A percentile compares a stretch with the other conserved stretches of the same genome.
Evolutionary conservation across 2,888 invertebrate genomes (phyloP).

Genomic region (Odontocerum albicorne): DNA sequence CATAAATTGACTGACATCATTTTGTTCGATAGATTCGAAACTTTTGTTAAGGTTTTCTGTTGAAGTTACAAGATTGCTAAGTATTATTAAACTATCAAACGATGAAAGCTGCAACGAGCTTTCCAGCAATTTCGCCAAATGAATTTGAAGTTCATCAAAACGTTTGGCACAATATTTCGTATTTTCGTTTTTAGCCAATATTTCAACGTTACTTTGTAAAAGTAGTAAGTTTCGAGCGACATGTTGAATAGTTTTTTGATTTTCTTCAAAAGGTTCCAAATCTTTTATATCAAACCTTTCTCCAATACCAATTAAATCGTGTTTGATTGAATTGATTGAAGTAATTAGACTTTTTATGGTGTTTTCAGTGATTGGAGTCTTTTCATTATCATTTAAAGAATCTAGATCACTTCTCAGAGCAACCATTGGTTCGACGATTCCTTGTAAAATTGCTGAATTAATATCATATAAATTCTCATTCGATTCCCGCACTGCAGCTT

Average conservation of each 20-base stretch:
- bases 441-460: conserved; percentile 65
- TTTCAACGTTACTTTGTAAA: conserved; percentile 47
- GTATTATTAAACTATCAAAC: conserved; percentile 46
- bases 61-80: conserved; percentile 55
- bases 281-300: conserved; percentile 49
- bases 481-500: conserved; percentile 58
- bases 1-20: conserved; percentile 45
- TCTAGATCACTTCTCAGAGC: conserved; percentile 64
- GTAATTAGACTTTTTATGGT: conserved; percentile 53
- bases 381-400: conserved; percentile 45
- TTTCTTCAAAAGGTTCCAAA: conserved; percentile 43
- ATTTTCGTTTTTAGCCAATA: conserved; percentile 40
- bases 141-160: conserved; percentile 50
- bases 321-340: conserved; percentile 62
- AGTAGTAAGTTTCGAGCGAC: conserved; percentile 48
- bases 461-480: conserved; percentile 46
- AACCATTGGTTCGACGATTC: conserved; percentile 63
- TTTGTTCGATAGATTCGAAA: conserved; percentile 47
- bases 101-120: conserved; percentile 55
- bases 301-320: conserved; percentile 51
- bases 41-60: conserved; percentile 53
- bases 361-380: conserved; percentile 47
- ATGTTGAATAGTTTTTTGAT: conserved; percentile 46
- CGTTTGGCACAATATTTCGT: conserved; percentile 37
- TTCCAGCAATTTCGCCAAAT: conserved; percentile 59